A percentile compares a stretch with the other conserved stretches of the same genome.
Evolutionary conservation across 2,888 invertebrate genomes (phyloP).

Genomic region (Oscheius sp.): DNA sequence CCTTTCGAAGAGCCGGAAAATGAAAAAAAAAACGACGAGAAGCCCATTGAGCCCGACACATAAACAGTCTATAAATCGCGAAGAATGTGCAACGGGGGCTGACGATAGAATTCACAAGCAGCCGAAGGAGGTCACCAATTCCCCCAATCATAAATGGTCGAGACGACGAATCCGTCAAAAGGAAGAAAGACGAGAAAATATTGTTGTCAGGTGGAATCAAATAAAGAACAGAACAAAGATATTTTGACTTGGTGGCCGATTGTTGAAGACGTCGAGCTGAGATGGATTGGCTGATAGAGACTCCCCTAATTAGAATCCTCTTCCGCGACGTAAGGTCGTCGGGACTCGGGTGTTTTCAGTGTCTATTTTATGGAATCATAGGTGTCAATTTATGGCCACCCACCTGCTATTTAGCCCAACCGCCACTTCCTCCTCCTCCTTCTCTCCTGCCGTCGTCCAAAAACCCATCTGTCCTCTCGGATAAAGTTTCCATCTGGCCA

Average conservation of each 20-base stretch:
- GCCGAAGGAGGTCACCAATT: neutral
- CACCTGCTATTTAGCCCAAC: neutral
- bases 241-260: too few species aligned
- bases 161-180: neutral
- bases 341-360: neutral
- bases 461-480: neutral
- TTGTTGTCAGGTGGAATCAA: neutral
- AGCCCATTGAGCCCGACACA: neutral
- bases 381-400: neutral
- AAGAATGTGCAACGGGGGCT: neutral
- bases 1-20: neutral
- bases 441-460: neutral
- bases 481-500: constrained; percentile 22
- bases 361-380: neutral
- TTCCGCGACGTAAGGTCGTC: neutral
- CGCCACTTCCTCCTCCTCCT: neutral
- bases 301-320: neutral
- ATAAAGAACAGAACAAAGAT: neutral
- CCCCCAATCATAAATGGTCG: too few species aligned
- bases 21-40: neutral
- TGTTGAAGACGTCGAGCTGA: too few species aligned
- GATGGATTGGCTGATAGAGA: too few species aligned
- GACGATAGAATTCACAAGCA: neutral
- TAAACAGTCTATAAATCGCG: constrained; percentile 6
- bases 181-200: too few species aligned